phyloP scores from a whole-genome alignment of 2,113 vertebrate species.

The Callospermophilus lateralis region DNA sequence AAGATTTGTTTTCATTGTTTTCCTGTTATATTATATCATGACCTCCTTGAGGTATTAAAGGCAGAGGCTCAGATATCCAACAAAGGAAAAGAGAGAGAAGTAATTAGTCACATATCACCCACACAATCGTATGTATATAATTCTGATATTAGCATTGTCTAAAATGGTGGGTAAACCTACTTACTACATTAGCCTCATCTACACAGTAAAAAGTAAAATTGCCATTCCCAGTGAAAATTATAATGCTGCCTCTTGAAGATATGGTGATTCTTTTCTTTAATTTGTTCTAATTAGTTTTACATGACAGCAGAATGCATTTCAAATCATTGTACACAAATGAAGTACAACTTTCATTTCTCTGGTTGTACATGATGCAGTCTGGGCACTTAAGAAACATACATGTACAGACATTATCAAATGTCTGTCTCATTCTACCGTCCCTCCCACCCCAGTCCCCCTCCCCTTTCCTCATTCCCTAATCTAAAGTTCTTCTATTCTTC shows the following conservation, averaged over 20 bases:
- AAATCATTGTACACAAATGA: too few relatives aligned
- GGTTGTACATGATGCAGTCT: too few relatives aligned
- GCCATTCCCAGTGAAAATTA: neutral
- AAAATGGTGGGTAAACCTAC: neutral
- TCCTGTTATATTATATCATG: neutral
- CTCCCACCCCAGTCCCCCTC: too few relatives aligned
- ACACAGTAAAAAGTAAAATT: neutral
- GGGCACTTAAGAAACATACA: too few relatives aligned
- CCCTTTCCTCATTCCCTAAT: too few relatives aligned
- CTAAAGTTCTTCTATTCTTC: too few relatives aligned
- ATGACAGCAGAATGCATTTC: too few relatives aligned
- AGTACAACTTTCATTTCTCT: too few relatives aligned
- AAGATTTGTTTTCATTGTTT: neutral
- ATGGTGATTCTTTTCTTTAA: neutral
- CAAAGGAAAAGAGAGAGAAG: neutral
- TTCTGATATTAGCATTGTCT: neutral
- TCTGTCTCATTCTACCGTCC: too few relatives aligned
- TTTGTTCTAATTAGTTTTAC: too few relatives aligned
- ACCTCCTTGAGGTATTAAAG: neutral
- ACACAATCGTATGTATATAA: neutral
- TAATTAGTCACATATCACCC: neutral
- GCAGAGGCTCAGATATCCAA: neutral
- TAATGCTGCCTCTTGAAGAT: neutral
- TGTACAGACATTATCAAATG: too few relatives aligned
- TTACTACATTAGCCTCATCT: neutral